phyloP scores from a whole-genome alignment of 1,140 invertebrate genomes.

The Apis laboriosa region DNA sequence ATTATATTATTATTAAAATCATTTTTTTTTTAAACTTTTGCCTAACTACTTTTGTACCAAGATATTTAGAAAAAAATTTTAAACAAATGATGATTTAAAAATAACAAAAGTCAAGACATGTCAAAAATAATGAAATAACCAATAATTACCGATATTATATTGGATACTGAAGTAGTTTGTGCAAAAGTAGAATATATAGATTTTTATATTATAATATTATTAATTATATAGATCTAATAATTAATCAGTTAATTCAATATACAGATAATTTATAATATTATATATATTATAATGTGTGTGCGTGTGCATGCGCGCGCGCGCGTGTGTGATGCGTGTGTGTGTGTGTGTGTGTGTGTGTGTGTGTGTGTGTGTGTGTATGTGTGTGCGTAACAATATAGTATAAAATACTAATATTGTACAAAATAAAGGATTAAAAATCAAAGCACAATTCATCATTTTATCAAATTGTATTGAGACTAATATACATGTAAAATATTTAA shows the following conservation, averaged over 20 bases:
- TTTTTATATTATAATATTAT: slow-evolving; percentile 52
- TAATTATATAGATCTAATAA: slow-evolving; percentile 21
- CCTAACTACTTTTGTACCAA: slow-evolving; percentile 39
- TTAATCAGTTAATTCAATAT: slow-evolving; percentile 46
- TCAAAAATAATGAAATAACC: slow-evolving; percentile 14
- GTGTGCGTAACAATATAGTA: slow-evolving; percentile 27
- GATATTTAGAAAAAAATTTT: neutral
- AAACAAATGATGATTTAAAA: neutral
- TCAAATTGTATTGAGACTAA: slow-evolving; percentile 57
- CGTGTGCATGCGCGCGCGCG: too few relatives aligned
- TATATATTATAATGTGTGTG: too few relatives aligned
- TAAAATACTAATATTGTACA: slow-evolving; percentile 55
- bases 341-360: too few relatives aligned
- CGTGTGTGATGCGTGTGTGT: neutral
- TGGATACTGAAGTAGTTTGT: slow-evolving; percentile 27
- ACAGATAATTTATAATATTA: slow-evolving; percentile 34
- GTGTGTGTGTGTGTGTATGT: too few relatives aligned
- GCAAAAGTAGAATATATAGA: slow-evolving; percentile 44
- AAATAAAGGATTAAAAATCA: slow-evolving; percentile 63
- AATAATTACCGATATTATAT: neutral
- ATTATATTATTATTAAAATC: neutral
- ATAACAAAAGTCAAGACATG: neutral
- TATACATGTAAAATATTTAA: slow-evolving; percentile 62
- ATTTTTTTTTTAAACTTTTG: slow-evolving; percentile 55
- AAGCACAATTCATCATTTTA: slow-evolving; percentile 59